Base-by-base conservation (phyloP, 2,888 invertebrate species). In the Plagodis pulveraria region DNA sequence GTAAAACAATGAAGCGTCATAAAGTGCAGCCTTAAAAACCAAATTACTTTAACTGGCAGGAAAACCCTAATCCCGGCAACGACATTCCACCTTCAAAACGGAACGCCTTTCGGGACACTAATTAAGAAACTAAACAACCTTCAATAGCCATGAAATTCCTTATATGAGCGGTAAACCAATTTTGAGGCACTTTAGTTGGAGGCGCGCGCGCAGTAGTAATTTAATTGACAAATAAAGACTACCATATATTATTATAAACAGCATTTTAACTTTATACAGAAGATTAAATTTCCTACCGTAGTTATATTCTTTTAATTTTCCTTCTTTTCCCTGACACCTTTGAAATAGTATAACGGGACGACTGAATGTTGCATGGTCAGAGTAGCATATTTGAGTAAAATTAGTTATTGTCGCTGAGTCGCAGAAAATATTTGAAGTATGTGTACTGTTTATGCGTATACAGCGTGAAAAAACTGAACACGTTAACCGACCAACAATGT, bases 71-170 rank as follows among this genome's bases (percentile, higher is more conserved):
- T 83, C 81, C 75, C 65, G 66, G 60, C 71, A 62, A 71, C 74
- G 70, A 74, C 74, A 81, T 81, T 80, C 81, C 82, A 77, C 70
- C 80, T 78, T 76, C 66, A 72, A 81, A 83, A 80, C 70, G 74
- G 71, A 79, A 80, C 75, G 73, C 76, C 74, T 72, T 74, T 76
- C 69, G 66, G 75, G 80, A 73, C 74, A 84, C 89, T 90, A 91
- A 91, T 91, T 90, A 91, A 85, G 80, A 81, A 78, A 76, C 81
- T 84, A 88, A 90, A 87, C 85, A 89, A 82, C 80, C 76, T 63
- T 82, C 83, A 85, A 89, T 84, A 84, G 83, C 87, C 83, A 89
- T 87, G 87, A 87, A 91, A 91, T 89, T 89, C 87, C 89, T 86
- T 88, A 88, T 86, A 80, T 69, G 75, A 81, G 81, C 84, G 86